A percentile compares a stretch with the other conserved stretches of the same genome.
Conservation (phyloP, 2,797 vertebrate species). For the Cynopterus sphinx region DNA sequence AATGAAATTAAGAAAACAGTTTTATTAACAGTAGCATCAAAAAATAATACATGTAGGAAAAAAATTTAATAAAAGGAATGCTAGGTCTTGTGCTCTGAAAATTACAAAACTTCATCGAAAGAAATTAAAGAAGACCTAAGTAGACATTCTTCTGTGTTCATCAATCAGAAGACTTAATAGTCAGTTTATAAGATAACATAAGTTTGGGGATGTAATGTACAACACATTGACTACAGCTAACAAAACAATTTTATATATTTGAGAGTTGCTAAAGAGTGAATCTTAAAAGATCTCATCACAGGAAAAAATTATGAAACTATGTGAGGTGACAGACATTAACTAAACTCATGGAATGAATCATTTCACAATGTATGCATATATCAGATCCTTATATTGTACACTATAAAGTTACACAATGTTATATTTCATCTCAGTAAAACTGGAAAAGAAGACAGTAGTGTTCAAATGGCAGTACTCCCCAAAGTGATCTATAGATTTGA, state of each 20-base stretch:
- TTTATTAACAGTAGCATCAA: neutral
- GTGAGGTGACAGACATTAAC: neutral
- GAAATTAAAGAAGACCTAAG: constrained; percentile 22
- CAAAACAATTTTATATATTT: neutral
- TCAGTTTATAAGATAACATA: neutral
- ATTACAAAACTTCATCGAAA: neutral
- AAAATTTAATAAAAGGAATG: neutral
- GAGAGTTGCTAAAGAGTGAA: neutral
- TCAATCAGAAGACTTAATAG: neutral
- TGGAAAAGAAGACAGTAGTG: neutral
- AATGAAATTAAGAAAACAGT: neutral
- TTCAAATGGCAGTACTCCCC: neutral
- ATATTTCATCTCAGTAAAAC: neutral
- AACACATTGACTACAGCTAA: neutral
- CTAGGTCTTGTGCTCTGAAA: neutral
- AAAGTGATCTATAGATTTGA: neutral
- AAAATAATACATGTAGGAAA: neutral
- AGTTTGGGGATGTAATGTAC: neutral
- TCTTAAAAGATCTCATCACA: neutral
- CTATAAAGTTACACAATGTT: neutral
- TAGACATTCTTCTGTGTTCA: neutral
- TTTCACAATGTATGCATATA: neutral
- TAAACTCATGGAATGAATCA: neutral
- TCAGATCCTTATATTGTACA: neutral
- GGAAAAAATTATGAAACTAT: neutral